phyloP scores from a whole-genome alignment of 2,888 invertebrate genomes.

The Synanthedon myopaeformis region DNA sequence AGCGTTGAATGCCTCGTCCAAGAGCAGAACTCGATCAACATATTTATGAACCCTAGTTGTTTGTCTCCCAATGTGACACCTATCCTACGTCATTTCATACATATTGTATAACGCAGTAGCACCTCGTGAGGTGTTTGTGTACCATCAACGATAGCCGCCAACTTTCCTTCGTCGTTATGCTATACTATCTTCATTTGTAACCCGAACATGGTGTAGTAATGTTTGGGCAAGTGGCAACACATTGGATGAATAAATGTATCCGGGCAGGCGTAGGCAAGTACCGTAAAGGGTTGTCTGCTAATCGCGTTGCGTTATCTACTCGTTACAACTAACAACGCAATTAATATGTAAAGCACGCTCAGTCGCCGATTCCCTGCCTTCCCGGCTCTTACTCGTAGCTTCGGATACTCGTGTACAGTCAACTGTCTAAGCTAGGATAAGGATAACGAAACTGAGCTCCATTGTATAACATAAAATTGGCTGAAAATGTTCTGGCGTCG shows the following conservation, averaged over 20 bases:
- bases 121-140: too few relatives aligned
- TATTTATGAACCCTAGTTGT: neutral
- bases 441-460: too few relatives aligned
- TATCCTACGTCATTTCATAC: too few relatives aligned
- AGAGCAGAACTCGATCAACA: neutral
- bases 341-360: neutral
- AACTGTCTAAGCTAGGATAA: too few relatives aligned
- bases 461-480: too few relatives aligned
- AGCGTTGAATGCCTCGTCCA: too few relatives aligned
- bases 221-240: neutral
- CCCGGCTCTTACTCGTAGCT: too few relatives aligned
- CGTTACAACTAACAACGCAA: neutral
- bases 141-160: too few relatives aligned
- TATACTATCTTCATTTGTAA: neutral
- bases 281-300: neutral
- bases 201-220: neutral
- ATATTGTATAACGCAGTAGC: too few relatives aligned
- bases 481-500: too few relatives aligned
- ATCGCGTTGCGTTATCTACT: neutral
- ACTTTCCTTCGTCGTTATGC: too few relatives aligned
- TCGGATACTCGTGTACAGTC: too few relatives aligned
- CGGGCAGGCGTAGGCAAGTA: neutral
- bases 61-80: neutral
- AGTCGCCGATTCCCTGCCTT: neutral
- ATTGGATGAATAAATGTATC: neutral